Base-by-base conservation (phyloP, 1,140 invertebrate species). In the Maniola jurtina region DNA sequence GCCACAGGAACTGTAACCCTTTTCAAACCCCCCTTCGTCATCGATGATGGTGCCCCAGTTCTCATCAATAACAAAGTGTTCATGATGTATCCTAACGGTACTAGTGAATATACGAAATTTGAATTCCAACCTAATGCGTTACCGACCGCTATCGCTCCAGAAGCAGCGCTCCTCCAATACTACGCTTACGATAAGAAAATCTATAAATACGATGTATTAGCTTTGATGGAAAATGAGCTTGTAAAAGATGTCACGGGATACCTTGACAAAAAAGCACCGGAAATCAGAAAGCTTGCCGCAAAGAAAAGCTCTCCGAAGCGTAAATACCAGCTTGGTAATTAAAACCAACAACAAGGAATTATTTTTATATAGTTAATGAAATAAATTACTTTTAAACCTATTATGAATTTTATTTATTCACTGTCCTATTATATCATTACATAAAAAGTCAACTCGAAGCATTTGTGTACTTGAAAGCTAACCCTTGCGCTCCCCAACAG, bases 121-220 rank as follows among this genome's bases (percentile, higher is more conserved):
- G 60, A 72, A 14, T 63, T 85, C 5, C 7, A 70, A 33, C 50
- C 71, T 9, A 55, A 71, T 7, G 70, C 61, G 0, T 77, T 73
- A n/a, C 81, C 84, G 5, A 77, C 76, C 1, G 86, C 83, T 14
- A 81, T 74, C 35, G 71, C 72, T 5, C 61, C 79, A 33, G 83
- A 86, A 64, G 75, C 73, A 0, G 72, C 73, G 0, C 36, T 81
- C 0, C 68, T 88, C 10, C 79, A 84, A 40, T 88, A 81, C 52
- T 84, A 77, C 34, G 83, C 71, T n/a, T 71, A 74, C 38, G 70
- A 86, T 8, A 85, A 84, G 40, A 84, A 85, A 16, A 82, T 88
- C 52, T 88, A 88, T 36, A 77, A 87, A 66, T 85, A 76, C 52
- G 83, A 84, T 36, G 4, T 81, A 6, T 16, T 64, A 9, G 25